These are phyloP conservation scores for Myrmecobius fasciatus DNA, from an alignment of 2,113 vertebrate genomes.

Conservation along the genomic window DNA sequence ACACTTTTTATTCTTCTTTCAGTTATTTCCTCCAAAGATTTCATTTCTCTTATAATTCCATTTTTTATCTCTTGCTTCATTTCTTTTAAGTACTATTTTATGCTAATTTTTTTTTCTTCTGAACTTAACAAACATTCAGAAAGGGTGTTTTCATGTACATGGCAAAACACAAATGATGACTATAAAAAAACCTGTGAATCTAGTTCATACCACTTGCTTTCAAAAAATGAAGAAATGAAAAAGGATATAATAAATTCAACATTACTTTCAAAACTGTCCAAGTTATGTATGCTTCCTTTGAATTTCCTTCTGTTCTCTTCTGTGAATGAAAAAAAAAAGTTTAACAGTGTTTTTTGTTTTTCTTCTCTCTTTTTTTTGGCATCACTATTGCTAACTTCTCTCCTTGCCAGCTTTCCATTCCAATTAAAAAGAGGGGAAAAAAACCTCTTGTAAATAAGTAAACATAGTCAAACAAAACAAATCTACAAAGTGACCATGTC, in stretches of 20 bases:
- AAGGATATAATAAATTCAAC: not conserved
- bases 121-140: not conserved
- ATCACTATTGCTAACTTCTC: not conserved
- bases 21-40: not conserved
- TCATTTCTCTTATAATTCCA: not conserved
- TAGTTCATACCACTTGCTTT: not conserved
- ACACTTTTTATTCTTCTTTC: not conserved
- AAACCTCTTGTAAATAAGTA: not conserved
- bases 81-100: not conserved
- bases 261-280: constrained; percentile 3
- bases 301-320: not conserved
- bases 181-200: not conserved
- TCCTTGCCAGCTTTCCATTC: not conserved
- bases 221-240: not conserved
- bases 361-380: not conserved
- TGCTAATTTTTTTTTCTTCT: not conserved
- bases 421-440: not conserved
- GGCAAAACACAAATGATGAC: not conserved
- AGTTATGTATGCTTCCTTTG: not conserved
- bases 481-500: not conserved
- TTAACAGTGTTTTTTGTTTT: not conserved
- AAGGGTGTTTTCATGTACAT: not conserved
- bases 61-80: not conserved
- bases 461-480: not conserved
- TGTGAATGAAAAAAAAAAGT: not conserved